Base-by-base conservation (phyloP, 1,140 invertebrate species). In the Dreissena rostriformis region DNA sequence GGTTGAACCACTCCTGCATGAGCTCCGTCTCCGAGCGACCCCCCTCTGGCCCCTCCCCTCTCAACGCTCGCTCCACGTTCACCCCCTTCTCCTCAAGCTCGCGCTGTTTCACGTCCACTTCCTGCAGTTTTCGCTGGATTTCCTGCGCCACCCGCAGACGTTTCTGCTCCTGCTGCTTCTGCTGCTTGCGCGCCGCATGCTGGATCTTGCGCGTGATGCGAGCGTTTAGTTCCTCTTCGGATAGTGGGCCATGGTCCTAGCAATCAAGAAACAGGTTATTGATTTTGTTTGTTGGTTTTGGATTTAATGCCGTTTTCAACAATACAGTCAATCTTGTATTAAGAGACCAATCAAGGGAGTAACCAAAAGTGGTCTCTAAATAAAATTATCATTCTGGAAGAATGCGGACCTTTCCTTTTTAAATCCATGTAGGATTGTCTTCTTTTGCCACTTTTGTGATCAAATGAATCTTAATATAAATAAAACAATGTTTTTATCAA, bases 121-220 rank as follows among this genome's bases (percentile, higher is more conserved):
- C 97, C 92, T 97, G 97, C 52, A 98, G 94, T 92, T 97, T 96
- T 28, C 97, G 95, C 93, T 97, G 97, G 87, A 98, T 97, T 93
- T 98, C 97, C 95, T 98, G 97, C 86, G 97, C 39, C 95, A 96
- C 96, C 85, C 97, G 95, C 88, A 97, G 94, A 89, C 96, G 95
- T 94, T 97, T 97, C 71, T 96, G 94, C 91, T 97, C 96, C 85
- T 96, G 95, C 93, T 97, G 96, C 90, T 96, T 95, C 93, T 95
- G 94, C 68, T 94, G 94, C 88, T 94, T 94, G 53, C 92, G 91
- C 17, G 94, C 94, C 51, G 94, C 93, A 65, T 93, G 91, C 65
- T 93, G 89, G 49, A 92, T 88, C 71, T 92, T 90, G n/a, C 86
- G 61, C 14, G 91, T 88, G n/a, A 90, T 87, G 22, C 87, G 86